Conservation (phyloP, 2,113 vertebrate species). For the chimpanzee (Pan troglodytes) region NHGRI_mPanTro3-v2.1_pri NC_086016.1:36223501-36224000, state of each 20-base stretch:
- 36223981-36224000: too few relatives aligned
- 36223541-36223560: neutral
- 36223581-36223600: neutral
- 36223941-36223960: neutral
- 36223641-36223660: neutral
- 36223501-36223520: neutral
- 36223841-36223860: neutral
- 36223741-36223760: fast-evolving
- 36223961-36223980: neutral
- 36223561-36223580: neutral
- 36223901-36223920: neutral
- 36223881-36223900: neutral
- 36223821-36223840: neutral
- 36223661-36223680: neutral
- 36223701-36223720: too few relatives aligned
- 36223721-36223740: neutral
- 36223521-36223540: neutral
- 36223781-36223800: fast-evolving
- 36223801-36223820: fast-evolving
- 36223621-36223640: fast-evolving
- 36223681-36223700: neutral
- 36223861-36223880: neutral
- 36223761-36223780: neutral
- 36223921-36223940: neutral
- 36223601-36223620: neutral